Evolutionary conservation across 2,888 invertebrate genomes (phyloP).

Genomic region (Drosophila picticornis): DNA sequence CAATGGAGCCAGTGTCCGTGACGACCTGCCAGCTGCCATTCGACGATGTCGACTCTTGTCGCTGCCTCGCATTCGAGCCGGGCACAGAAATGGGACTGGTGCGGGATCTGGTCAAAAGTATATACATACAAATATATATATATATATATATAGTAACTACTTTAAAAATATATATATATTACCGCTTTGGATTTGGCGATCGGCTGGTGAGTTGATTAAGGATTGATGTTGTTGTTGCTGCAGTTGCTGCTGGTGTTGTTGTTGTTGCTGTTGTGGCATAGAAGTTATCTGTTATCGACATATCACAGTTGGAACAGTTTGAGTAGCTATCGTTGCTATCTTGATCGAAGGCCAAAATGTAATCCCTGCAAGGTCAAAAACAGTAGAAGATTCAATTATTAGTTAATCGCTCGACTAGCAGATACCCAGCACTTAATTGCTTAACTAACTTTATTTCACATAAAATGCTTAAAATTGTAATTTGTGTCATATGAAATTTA

Average conservation of each 20-base stretch:
- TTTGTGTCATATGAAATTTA: background rate
- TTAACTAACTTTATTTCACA: background rate
- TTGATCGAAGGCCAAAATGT: slow-evolving; percentile 79
- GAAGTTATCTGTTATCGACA: slow-evolving; percentile 82
- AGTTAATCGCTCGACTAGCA: background rate
- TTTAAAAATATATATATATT: background rate
- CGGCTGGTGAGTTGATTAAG: slow-evolving; percentile 81
- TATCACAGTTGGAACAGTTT: slow-evolving; percentile 85
- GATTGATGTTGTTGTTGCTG: slow-evolving; percentile 34
- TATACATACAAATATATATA: background rate
- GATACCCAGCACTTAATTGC: background rate
- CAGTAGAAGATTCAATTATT: background rate
- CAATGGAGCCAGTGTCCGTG: slow-evolving; percentile 88
- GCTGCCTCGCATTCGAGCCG: slow-evolving; percentile 85
- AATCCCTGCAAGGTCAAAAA: slow-evolving; percentile 71
- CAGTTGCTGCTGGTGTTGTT: slow-evolving; percentile 37
- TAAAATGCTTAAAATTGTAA: background rate
- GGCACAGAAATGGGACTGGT: slow-evolving; percentile 90
- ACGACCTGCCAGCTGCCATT: slow-evolving; percentile 90
- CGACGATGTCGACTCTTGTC: slow-evolving; percentile 87
- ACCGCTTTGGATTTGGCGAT: slow-evolving; percentile 84
- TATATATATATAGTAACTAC: background rate
- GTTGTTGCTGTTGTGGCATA: slow-evolving; percentile 69
- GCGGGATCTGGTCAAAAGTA: slow-evolving; percentile 71
- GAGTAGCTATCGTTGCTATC: slow-evolving; percentile 84